Evolutionary conservation across 2,888 invertebrate genomes (phyloP), one percentile per base, ranked within the genome.

Genomic region (Caenorhabditis japonica): DNA sequence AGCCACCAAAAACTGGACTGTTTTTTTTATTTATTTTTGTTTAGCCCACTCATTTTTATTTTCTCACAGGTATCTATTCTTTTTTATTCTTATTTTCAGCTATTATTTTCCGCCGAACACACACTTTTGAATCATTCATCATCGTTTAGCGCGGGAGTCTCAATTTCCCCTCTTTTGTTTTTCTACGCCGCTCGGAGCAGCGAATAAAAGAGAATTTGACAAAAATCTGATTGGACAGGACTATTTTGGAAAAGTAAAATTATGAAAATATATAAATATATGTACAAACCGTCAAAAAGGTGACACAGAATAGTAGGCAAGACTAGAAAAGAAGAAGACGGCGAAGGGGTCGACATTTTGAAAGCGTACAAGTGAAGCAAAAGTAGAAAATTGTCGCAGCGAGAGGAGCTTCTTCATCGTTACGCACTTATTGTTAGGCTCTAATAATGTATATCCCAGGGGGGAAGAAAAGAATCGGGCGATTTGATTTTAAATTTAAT

Each of bases 261-360:
- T 12, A 36, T 25, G 56, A 44, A 15, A 12, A 41, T 13, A 41
- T 39, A 30, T 19, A 4, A 12, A 12, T 34, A 34, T 49, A 23
- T 21, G 15, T 13, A 53, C 49, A 33, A 64, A 84, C 84, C 84
- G 62, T 77, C 81, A 53, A 84, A 83, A 64, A 84, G 59, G 56
- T 84, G 84, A 66, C 84, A 84, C 30, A 84, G 59, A 39, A 84
- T 68, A 23, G 84, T 74, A 21, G 84, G 84, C 44, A 84, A 75
- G 66, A 81, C 80, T 43, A 84, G 62, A 34, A 83, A 61, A 5
- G 76, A 71, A 13, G 76, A 69, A 30, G 51, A 36, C 30, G 60
- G 36, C 49, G 53, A 34, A 13, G 43, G 49, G 25, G 25, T 47
- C 56, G 59, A 36, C 46, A n/a, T n/a, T n/a, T n/a, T n/a, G n/a